Evolutionary conservation across 1,140 invertebrate species (phyloP).

Genomic region (Whitmania pigra): DNA sequence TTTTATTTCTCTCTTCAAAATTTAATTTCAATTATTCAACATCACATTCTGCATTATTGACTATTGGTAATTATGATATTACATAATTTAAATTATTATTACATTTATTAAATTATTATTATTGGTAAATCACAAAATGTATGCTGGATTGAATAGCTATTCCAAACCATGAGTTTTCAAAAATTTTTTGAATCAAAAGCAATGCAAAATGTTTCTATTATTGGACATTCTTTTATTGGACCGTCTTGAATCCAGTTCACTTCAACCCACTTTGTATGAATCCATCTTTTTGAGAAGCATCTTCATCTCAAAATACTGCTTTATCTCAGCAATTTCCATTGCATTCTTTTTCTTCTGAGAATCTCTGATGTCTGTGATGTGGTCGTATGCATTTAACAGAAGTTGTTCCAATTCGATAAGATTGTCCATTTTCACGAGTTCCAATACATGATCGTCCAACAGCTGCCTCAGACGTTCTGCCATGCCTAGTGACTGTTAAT

Average conservation of each 20-base stretch:
- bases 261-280: slow-evolving; percentile 13
- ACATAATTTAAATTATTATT: too few relatives aligned
- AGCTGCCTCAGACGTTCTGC: slow-evolving; percentile 18
- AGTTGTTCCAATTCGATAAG: slow-evolving; percentile 25
- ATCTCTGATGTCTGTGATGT: slow-evolving; percentile 27
- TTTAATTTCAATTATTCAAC: not conserved
- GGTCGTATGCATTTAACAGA: slow-evolving; percentile 28
- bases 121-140: too few relatives aligned
- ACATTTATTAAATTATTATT: too few relatives aligned
- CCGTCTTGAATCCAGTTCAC: too few relatives aligned
- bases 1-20: slow-evolving; percentile 16
- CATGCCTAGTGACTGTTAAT: not conserved
- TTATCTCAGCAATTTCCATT: slow-evolving; percentile 23
- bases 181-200: too few relatives aligned
- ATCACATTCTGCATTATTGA: too few relatives aligned
- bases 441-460: slow-evolving; percentile 26
- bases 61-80: too few relatives aligned
- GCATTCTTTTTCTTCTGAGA: slow-evolving; percentile 22
- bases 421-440: slow-evolving; percentile 25
- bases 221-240: too few relatives aligned
- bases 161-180: too few relatives aligned
- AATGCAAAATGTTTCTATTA: too few relatives aligned
- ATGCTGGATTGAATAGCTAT: too few relatives aligned
- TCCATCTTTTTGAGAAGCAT: slow-evolving; percentile 7
- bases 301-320: slow-evolving; percentile 17